Evolutionary conservation across 2,888 invertebrate species (phyloP), one percentile per base, ranked within the genome.

Genomic region (Erebia epiphron): DNA sequence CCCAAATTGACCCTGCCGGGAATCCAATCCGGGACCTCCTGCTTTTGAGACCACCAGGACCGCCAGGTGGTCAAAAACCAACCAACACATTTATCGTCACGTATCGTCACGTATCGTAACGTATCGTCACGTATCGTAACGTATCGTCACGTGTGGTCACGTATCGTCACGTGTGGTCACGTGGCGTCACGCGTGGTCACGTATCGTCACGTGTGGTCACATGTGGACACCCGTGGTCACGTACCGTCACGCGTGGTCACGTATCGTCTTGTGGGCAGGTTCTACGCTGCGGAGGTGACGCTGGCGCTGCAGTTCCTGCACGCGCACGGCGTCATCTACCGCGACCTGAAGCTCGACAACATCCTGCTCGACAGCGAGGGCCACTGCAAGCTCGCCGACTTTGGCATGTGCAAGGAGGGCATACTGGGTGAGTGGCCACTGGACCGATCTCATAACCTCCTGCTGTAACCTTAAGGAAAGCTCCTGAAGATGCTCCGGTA

Each of bases 351-450:
- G 93, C 94, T 99, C 80, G 99, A 99, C 94, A 99, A 99, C 94
- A 99, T 99, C 85, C 94, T 99, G 82, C 94, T 99, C 80, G 99
- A 99, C 92, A 96, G 96, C 79, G 99, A 99, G 82, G 99, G 99
- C 0, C 98, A 98, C 87, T 98, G 98, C 92, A 98, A 98, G 92
- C 94, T 98, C 70, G 98, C 98, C 1, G 98, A 98, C 92, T 98
- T 98, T 89, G 99, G 99, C 83, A 99, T 99, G 99, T 99, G 99
- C 94, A 99, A 99, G 92, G 99, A 99, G 90, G 97, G 97, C 67
- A 98, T 99, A 82, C 86, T 95, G 66, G 92, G 92, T 91, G 49
- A 73, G 81, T 78, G 13, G 13, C 3, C 26, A 8, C 1, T 99
- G 68, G 26, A 26, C 26, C 26, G 26, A 26, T 26, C 26, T 26